phyloP scores from a whole-genome alignment of 2,797 vertebrate genomes.

The Coranthus polyacanthus region DNA sequence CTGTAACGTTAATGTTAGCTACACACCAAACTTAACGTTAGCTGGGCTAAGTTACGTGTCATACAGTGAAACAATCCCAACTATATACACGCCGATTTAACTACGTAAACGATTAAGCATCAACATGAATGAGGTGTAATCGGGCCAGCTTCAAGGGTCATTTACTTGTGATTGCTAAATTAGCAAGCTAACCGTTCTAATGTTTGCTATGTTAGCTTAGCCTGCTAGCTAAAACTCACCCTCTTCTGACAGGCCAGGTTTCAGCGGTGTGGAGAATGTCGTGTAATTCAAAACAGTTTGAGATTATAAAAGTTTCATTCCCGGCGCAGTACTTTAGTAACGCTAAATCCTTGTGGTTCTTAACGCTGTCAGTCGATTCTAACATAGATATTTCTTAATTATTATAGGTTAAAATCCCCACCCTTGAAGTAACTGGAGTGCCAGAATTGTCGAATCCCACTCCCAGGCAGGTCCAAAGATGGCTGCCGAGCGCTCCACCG shows the following conservation, averaged over 20 bases:
- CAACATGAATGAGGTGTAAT: background rate
- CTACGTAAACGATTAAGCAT: background rate
- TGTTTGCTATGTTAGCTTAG: conserved; percentile 79
- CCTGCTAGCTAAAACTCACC: conserved; percentile 82
- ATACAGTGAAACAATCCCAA: conserved; percentile 30
- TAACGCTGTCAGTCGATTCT: conserved; percentile 66
- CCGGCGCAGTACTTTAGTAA: background rate
- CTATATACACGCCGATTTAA: background rate
- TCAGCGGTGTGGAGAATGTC: conserved; percentile 65
- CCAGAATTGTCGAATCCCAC: conserved; percentile 78
- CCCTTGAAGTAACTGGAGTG: conserved; percentile 82
- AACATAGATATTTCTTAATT: conserved; percentile 39
- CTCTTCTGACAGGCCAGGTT: conserved; percentile 82
- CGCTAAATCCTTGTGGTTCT: conserved; percentile 22
- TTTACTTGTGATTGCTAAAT: conserved; percentile 2
- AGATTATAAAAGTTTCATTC: conserved; percentile 48
- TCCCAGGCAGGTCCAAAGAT: conserved; percentile 85
- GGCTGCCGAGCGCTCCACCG: conserved; percentile 83
- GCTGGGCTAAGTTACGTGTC: conserved; percentile 76
- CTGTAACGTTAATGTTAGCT: conserved; percentile 62
- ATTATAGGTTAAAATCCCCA: conserved; percentile 78
- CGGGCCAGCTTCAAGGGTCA: background rate
- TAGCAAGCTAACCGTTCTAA: conserved; percentile 47
- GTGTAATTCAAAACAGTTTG: conserved; percentile 68
- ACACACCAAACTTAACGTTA: conserved; percentile 68